phyloP scores from a whole-genome alignment of 2,888 invertebrate genomes.

The Pecten maximus region DNA sequence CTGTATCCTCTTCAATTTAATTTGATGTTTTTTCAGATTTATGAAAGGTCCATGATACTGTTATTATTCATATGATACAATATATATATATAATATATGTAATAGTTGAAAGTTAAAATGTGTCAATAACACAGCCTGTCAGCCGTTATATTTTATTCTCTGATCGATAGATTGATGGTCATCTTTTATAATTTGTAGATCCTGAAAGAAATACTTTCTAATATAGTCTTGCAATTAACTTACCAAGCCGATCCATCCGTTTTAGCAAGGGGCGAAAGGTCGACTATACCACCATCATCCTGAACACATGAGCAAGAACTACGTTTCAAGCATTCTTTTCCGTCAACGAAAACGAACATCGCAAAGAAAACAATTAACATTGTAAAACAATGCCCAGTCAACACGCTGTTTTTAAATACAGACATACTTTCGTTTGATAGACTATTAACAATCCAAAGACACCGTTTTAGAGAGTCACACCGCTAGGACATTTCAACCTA shows the following conservation, averaged over 20 bases:
- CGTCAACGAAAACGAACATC: not conserved
- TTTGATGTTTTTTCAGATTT: too few species aligned
- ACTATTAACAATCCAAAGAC: not conserved
- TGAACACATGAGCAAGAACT: not conserved
- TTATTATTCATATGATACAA: too few species aligned
- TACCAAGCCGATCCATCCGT: not conserved
- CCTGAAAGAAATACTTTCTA: too few species aligned
- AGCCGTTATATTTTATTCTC: too few species aligned
- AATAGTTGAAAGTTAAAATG: too few species aligned
- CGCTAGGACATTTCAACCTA: not conserved
- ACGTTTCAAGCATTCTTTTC: not conserved
- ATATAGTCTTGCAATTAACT: too few species aligned
- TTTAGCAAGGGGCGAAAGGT: not conserved
- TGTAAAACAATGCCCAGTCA: not conserved
- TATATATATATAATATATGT: too few species aligned
- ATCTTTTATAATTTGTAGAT: too few species aligned
- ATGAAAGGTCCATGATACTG: too few species aligned
- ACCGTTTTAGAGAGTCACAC: not conserved
- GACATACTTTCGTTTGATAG: not conserved
- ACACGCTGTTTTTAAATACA: not conserved
- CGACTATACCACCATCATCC: constrained; percentile 1
- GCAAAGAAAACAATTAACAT: not conserved
- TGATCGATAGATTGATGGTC: too few species aligned
- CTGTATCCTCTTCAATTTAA: too few species aligned
- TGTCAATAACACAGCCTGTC: too few species aligned